Evolutionary conservation across 2,888 invertebrate species (phyloP).

Genomic region (Villa cingulata): DNA sequence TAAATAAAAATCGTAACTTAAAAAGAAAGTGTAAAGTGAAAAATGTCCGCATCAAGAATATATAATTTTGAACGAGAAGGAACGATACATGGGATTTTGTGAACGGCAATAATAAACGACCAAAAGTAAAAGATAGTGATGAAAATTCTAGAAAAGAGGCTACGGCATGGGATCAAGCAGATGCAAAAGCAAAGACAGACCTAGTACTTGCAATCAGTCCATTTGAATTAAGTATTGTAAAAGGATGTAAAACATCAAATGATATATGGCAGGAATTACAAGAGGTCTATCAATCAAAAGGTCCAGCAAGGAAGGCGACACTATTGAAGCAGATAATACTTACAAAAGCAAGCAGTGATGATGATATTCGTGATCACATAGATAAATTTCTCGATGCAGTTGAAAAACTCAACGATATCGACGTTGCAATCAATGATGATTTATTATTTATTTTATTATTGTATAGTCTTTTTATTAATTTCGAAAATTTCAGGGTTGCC

Average conservation of each 20-base stretch:
- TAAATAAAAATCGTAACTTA: too few relatives aligned
- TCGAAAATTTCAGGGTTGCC: constrained; percentile 22
- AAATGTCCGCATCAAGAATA: too few relatives aligned
- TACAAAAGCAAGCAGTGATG: constrained; percentile 20
- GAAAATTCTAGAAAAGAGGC: too few relatives aligned
- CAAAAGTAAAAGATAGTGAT: too few relatives aligned
- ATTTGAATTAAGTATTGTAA: constrained; percentile 21
- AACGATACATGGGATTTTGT: too few relatives aligned
- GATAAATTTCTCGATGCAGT: constrained; percentile 22
- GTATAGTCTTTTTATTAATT: constrained; percentile 21
- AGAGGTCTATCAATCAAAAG: constrained; percentile 22
- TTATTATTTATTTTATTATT: constrained; percentile 21
- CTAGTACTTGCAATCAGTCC: constrained; percentile 7
- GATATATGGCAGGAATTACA: constrained; percentile 27
- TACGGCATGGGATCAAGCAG: too few relatives aligned
- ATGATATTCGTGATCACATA: constrained; percentile 22
- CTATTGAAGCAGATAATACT: constrained; percentile 24
- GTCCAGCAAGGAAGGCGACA: constrained; percentile 27
- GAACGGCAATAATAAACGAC: too few relatives aligned
- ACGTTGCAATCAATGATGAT: constrained; percentile 18
- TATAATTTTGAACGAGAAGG: too few relatives aligned
- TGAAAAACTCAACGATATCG: constrained; percentile 22
- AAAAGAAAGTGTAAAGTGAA: too few relatives aligned
- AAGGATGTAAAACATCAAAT: constrained; percentile 20
- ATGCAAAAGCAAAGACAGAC: constrained; percentile 10